Evolutionary conservation across 2,888 invertebrate genomes (phyloP).

Genomic region (Drosophila greeni): DNA sequence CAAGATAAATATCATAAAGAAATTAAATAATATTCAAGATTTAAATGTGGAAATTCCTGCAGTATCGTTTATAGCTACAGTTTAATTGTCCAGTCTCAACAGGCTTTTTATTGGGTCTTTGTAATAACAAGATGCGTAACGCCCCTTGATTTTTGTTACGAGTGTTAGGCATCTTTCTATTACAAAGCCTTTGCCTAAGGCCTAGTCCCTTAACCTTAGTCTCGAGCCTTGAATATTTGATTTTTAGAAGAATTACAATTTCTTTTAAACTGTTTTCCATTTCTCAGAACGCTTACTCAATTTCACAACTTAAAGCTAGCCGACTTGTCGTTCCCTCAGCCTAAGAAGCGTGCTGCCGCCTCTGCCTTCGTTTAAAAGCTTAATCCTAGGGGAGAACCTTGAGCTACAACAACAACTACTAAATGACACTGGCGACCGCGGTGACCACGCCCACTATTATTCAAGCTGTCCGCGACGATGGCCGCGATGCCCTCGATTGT

Average conservation of each 20-base stretch:
- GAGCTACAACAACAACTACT: slow-evolving; percentile 42
- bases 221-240: not conserved
- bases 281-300: slow-evolving; percentile 1
- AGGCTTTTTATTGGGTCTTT: not conserved
- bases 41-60: not conserved
- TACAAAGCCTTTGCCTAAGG: not conserved
- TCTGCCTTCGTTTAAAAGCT: slow-evolving; percentile 34
- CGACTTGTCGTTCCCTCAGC: slow-evolving; percentile 10
- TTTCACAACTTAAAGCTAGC: not conserved
- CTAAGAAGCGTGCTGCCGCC: slow-evolving; percentile 19
- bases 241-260: not conserved
- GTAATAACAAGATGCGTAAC: not conserved
- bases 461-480: slow-evolving; percentile 29
- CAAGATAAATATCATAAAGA: no score
- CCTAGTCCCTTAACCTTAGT: not conserved
- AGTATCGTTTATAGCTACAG: not conserved
- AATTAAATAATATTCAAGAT: not conserved
- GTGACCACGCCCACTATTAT: slow-evolving; percentile 27
- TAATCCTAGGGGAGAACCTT: slow-evolving; percentile 37
- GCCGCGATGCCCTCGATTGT: slow-evolving; percentile 16
- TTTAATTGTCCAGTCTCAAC: not conserved
- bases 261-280: not conserved
- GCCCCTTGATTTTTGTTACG: not conserved
- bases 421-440: slow-evolving; percentile 25
- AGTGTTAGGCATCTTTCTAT: not conserved